Base-by-base conservation (phyloP, 2,797 vertebrate genomes). In the Alectoris magna region DNA sequence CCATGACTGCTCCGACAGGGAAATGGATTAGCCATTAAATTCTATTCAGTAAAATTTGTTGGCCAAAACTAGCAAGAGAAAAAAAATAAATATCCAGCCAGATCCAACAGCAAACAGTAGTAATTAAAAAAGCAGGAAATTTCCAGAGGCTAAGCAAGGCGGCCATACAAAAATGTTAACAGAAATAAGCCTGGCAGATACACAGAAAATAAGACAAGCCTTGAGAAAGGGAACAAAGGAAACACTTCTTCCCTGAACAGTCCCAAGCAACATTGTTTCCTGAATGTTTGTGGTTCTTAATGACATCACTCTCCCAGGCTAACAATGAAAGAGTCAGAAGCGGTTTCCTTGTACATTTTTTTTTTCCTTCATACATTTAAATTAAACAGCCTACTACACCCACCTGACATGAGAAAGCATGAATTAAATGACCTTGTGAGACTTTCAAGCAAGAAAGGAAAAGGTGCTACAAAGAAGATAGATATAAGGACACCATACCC, bases 401-500 rank as follows among this genome's bases (percentile, higher is more conserved):
- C 14, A 55, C 21, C 62, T 86, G 29, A 86, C 8, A 17, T 70
- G 29, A 75, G 44, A 78, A 75, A 63, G 5, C 4, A 27, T 5
- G 4, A 76, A 55, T 84, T 62, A 64, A 58, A 29, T 3, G 6
- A 64, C 14, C 14, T 24, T 2, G 1, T 43, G 36, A 59, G 7
- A 7, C 36, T 77, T 24, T 71, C 9, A 4, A n/a, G 5, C 9
- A 18, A 90, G 55, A 27, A 90, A 88, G 14, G 7, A 85, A 64
- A 70, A 60, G 8, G 8, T 26, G 14, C 18, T 44, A 41, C 27
- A 48, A 43, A 44, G 38, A 36, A 38, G 9, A 41, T 4, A 69
- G 0, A 22, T 5, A 8, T 62, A 68, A 11, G 11, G 26, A 70
- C 15, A 63, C 56, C 14, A 48, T 17, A 78, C 14, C 64, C 0